Conservation (phyloP, 2,113 vertebrate species). For the Menidia beryllina region DNA sequence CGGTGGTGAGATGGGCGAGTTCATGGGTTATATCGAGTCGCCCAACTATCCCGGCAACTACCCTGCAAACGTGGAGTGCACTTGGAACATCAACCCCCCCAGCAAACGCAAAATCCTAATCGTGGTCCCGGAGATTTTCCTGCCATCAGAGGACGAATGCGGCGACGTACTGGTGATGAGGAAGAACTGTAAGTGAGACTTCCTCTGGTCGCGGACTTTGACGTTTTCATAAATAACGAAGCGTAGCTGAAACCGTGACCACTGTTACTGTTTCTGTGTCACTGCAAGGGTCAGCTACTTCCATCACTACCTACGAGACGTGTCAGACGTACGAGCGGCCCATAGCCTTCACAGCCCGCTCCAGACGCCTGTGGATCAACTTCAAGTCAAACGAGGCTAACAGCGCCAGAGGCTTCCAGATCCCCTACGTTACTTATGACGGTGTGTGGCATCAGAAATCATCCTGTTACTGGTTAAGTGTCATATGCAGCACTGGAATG, state of each 20-base stretch:
- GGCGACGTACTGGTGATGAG: slow-evolving; percentile 98
- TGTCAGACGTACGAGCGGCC: slow-evolving; percentile 98
- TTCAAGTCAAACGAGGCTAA: slow-evolving; percentile 98
- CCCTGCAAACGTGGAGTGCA: slow-evolving; percentile 93
- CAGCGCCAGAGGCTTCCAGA: slow-evolving; percentile 96
- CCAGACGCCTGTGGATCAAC: slow-evolving; percentile 96
- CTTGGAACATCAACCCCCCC: slow-evolving; percentile 98
- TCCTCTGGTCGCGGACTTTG: not conserved
- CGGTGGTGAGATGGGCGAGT: slow-evolving; percentile 95
- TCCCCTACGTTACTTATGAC: slow-evolving; percentile 96
- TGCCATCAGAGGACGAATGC: slow-evolving; percentile 97
- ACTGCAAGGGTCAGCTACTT: slow-evolving; percentile 90
- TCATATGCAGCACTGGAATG: not conserved
- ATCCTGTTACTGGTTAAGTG: not conserved
- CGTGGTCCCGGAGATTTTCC: slow-evolving; percentile 97
- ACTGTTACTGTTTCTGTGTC: slow-evolving; percentile 11
- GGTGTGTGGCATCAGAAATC: slow-evolving; percentile 76
- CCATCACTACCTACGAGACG: slow-evolving; percentile 98
- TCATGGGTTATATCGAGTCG: slow-evolving; percentile 97
- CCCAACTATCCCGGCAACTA: slow-evolving; percentile 99
- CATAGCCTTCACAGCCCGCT: slow-evolving; percentile 97
- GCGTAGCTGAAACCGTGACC: slow-evolving; percentile 1
- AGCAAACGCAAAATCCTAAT: slow-evolving; percentile 98
- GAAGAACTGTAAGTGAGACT: slow-evolving; percentile 91
- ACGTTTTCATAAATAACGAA: not conserved